Conservation (phyloP, 2,888 invertebrate genomes). For the Lithosia quadra region DNA sequence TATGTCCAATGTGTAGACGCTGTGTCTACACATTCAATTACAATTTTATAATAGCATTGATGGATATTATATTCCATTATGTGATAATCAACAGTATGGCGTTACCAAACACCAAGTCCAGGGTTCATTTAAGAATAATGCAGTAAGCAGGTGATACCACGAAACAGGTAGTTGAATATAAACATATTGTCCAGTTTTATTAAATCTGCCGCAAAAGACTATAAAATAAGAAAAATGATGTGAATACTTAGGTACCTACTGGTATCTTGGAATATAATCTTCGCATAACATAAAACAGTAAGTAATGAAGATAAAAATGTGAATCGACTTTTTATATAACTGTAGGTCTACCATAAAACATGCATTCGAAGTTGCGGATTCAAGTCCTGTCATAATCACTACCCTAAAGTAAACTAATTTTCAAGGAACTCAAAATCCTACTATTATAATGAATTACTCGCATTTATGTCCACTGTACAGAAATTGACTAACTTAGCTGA, state of each 20-base stretch:
- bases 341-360: not conserved
- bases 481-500: no score
- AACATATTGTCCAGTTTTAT: not conserved
- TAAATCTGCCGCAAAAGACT: not conserved
- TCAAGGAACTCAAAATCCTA: not conserved
- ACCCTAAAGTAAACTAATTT: no score
- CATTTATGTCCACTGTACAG: no score
- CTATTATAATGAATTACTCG: not conserved
- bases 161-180: not conserved
- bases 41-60: no score
- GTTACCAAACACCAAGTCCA: not conserved
- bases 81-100: no score
- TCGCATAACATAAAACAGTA: constrained; percentile 1
- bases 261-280: not conserved
- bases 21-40: no score
- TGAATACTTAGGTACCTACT: not conserved
- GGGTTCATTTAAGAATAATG: not conserved
- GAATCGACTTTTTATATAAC: not conserved
- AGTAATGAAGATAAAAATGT: not conserved
- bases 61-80: no score
- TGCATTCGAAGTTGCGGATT: not conserved
- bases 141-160: not conserved
- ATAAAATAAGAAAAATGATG: constrained; percentile 4
- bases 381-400: not conserved
- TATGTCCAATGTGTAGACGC: no score